Base-by-base conservation (phyloP, 2,113 vertebrate species). In the Oryzias javanicus region DNA sequence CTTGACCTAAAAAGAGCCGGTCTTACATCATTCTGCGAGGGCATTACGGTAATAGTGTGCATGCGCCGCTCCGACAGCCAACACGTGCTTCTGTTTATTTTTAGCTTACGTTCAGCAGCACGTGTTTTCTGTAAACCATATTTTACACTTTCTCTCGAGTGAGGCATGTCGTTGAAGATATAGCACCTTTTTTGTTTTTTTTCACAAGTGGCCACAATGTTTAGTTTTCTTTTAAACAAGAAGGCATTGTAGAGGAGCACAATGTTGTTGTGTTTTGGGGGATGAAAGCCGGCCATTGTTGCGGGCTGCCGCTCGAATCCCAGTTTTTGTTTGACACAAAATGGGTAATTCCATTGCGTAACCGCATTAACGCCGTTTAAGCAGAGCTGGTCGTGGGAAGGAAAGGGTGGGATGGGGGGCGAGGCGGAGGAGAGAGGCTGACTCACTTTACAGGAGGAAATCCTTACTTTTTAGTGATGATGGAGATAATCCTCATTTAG, bases 311-410 rank as follows among this genome's bases (percentile, higher is more conserved):
- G 59, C 73, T 75, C 60, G 70, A 84, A 84, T 85, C 63, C n/a
- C 46, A 74, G 57, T 70, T 87, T 89, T 88, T 79, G 76, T 82
- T 83, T 82, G 74, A 82, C 78, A 86, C 82, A 70, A 83, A 86
- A 83, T 70, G 73, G 75, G 66, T 84, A 88, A 90, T 84, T 86
- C 78, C 73, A 59, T 89, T 89, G 82, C 81, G 44, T 88, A 87
- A 89, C 59, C 67, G 83, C 71, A 83, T 86, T 86, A 84, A 64
- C 58, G 59, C 61, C 67, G 62, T 88, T 88, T 87, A 77, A 86
- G 79, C 64, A 5, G 76, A 68, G 80, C 71, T 74, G 78, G 73
- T 71, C 59, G 66, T 82, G 53, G 63, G 64, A 76, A 74, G 60
- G 75, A 50, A 70, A 51, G 70, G 41, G 17, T 19, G 59, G 51